A percentile compares a stretch with the other conserved stretches of the same genome.
phyloP scores from a whole-genome alignment of 2,888 invertebrate species.

The Hirtodrosophila alboralis region DNA sequence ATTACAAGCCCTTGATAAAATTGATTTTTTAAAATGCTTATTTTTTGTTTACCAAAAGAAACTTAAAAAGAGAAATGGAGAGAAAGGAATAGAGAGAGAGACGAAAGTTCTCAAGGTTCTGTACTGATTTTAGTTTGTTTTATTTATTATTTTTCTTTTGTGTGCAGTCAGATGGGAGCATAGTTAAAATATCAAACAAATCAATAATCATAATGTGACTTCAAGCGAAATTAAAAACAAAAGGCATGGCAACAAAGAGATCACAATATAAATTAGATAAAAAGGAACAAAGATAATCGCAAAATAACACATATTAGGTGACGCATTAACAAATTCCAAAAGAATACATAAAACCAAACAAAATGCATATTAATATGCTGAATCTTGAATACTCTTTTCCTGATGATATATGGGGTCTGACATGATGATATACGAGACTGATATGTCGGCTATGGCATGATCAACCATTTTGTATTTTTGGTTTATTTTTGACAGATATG shows the following conservation, averaged over 20 bases:
- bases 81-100: neutral
- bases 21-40: constrained; percentile 32
- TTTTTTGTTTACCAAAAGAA: constrained; percentile 14
- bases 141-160: too few species aligned
- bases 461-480: too few species aligned
- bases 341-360: constrained; percentile 11
- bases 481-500: too few species aligned
- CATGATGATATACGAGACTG: too few species aligned
- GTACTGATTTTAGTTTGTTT: neutral
- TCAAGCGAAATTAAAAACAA: constrained; percentile 11
- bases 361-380: neutral
- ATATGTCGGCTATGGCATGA: too few species aligned
- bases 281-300: constrained; percentile 43
- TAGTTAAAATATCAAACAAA: constrained; percentile 16
- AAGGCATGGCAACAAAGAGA: constrained; percentile 30
- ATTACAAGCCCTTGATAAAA: constrained; percentile 57
- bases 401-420: neutral
- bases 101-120: constrained; percentile 3
- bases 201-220: constrained; percentile 37
- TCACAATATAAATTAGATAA: constrained; percentile 44
- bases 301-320: constrained; percentile 29
- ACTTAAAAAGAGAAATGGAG: neutral
- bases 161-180: constrained; percentile 15
- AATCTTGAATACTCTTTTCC: constrained; percentile 11
- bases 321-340: constrained; percentile 29